Percentiles rank a stretch among this genome's conserved stretches.
Conservation (phyloP, 2,888 invertebrate genomes). For the Macropis europaea region DNA sequence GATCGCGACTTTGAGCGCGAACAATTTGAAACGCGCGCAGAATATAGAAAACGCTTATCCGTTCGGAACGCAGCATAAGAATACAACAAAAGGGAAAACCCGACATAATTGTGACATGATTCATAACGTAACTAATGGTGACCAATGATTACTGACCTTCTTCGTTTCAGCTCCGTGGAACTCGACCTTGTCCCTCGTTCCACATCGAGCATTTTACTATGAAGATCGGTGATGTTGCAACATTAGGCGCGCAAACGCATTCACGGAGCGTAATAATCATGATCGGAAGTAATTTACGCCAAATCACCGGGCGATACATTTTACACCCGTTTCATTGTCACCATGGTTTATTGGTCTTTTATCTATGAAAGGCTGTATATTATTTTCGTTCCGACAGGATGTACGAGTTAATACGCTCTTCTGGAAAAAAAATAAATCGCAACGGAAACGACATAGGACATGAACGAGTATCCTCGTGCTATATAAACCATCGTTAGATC, state of each 20-base stretch:
- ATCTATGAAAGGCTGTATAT: constrained; percentile 43
- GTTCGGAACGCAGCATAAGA: neutral
- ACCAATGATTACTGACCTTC: constrained; percentile 49
- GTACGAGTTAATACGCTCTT: constrained; percentile 61
- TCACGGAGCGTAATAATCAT: constrained; percentile 49
- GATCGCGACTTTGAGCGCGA: no score
- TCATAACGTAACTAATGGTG: constrained; percentile 16
- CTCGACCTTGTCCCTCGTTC: constrained; percentile 35
- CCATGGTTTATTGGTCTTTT: constrained; percentile 19
- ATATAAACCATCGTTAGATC: constrained; percentile 25
- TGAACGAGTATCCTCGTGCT: neutral
- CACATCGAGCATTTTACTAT: constrained; percentile 14
- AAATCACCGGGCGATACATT: constrained; percentile 35
- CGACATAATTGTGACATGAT: constrained; percentile 17
- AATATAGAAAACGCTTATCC: neutral
- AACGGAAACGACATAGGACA: constrained; percentile 9
- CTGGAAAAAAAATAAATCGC: constrained; percentile 16
- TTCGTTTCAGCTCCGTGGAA: constrained; percentile 19
- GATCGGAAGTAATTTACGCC: constrained; percentile 55
- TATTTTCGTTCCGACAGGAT: constrained; percentile 64
- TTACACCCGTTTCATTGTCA: constrained; percentile 26
- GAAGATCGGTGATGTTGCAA: constrained; percentile 14
- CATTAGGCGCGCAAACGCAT: constrained; percentile 14
- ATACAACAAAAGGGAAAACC: constrained; percentile 13
- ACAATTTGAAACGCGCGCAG: no score